Conservation (phyloP, 2,113 vertebrate species). For the Desmodus rotundus region DNA sequence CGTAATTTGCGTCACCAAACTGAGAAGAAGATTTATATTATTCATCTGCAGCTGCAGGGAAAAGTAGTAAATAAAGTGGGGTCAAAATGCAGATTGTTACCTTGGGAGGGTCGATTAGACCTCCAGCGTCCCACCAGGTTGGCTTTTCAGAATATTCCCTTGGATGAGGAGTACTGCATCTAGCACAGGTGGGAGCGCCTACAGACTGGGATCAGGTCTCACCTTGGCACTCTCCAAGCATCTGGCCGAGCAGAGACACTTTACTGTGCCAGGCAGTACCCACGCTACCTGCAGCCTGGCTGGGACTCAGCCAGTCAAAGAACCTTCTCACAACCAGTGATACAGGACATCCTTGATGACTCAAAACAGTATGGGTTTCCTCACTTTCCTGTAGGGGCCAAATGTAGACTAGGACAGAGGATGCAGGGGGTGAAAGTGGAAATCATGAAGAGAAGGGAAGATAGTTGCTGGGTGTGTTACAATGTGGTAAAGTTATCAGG, state of each 20-base stretch:
- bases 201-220: not conserved
- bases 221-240: not conserved
- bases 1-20: no score
- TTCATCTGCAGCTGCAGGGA: no score
- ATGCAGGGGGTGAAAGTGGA: not conserved
- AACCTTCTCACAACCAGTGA: not conserved
- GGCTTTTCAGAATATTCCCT: no score
- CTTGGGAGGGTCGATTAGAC: no score
- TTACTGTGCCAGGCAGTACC: not conserved
- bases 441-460: not conserved
- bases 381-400: not conserved
- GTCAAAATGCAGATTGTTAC: no score
- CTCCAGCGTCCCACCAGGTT: no score
- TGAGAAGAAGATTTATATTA: no score
- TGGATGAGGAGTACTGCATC: not conserved
- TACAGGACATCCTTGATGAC: not conserved
- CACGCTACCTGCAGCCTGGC: not conserved
- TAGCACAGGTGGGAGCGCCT: not conserved
- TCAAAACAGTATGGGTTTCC: not conserved
- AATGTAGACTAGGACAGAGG: not conserved
- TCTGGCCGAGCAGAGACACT: not conserved
- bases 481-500: no score
- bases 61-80: no score
- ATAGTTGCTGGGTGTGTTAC: not conserved
- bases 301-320: not conserved